phyloP scores from a whole-genome alignment of 2,797 vertebrate species.

The Falco naumanni region DNA sequence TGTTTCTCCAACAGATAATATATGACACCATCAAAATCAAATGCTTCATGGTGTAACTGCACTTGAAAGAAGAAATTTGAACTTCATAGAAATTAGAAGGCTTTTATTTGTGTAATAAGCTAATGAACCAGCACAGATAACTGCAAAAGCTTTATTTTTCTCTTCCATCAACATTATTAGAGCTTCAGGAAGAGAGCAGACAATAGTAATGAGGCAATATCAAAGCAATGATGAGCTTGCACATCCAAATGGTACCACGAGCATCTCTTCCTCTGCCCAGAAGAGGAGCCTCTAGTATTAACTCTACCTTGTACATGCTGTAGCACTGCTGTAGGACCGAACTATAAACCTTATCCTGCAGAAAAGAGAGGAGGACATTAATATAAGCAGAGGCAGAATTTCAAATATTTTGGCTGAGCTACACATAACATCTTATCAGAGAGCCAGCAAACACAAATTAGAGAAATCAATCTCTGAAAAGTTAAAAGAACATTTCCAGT shows the following conservation, averaged over 20 bases:
- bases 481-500: background rate
- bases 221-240: background rate
- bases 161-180: background rate
- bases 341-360: conserved; percentile 94
- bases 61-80: background rate
- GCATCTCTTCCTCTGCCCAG: background rate
- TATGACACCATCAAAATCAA: background rate
- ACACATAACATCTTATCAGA: background rate
- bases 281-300: background rate
- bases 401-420: background rate
- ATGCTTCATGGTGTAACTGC: background rate
- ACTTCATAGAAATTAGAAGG: background rate
- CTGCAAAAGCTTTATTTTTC: background rate
- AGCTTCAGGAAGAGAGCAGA: background rate
- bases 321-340: conserved; percentile 95
- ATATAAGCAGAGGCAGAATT: background rate
- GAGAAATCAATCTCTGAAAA: background rate
- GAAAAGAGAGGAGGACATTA: background rate
- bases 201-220: background rate
- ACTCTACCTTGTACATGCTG: conserved; percentile 97
- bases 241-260: background rate
- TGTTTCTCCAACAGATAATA: background rate
- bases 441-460: background rate
- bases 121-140: background rate
- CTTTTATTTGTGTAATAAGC: background rate